A percentile compares a stretch with the other conserved stretches of the same genome.
phyloP scores from a whole-genome alignment of 64 coral and sea anemone genomes.

The Astreopora myriophthalma region DNA sequence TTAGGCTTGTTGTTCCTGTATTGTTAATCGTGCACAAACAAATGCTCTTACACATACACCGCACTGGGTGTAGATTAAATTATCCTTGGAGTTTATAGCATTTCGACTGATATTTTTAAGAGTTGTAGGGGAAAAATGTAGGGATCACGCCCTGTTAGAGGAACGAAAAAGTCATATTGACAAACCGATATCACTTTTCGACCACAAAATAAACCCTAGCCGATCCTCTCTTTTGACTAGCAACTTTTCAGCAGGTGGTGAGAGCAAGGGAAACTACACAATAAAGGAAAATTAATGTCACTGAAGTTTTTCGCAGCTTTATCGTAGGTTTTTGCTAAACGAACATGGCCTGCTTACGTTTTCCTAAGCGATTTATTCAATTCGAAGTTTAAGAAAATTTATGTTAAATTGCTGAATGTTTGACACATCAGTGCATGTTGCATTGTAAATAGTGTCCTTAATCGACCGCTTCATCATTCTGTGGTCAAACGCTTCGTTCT shows the following conservation, averaged over 20 bases:
- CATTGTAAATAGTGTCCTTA: not conserved
- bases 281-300: constrained; percentile 1
- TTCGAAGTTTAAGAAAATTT: constrained; percentile 7
- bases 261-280: not conserved
- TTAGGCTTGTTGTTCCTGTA: not conserved
- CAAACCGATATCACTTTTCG: not conserved
- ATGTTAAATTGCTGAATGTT: not conserved
- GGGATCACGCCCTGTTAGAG: not conserved
- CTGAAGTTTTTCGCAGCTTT: not conserved
- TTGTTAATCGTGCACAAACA: constrained; percentile 3
- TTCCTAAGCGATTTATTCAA: not conserved
- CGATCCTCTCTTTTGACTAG: too few species aligned
- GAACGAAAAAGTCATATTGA: not conserved
- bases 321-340: not conserved
- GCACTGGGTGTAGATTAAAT: not conserved
- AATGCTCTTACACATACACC: not conserved
- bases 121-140: not conserved
- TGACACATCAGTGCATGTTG: not conserved
- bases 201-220: not conserved
- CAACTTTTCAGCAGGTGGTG: not conserved
- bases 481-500: not conserved
- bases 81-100: not conserved
- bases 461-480: not conserved
- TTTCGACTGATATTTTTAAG: not conserved
- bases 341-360: not conserved